phyloP scores from a whole-genome alignment of 2,797 vertebrate species.

The Tokudaia tokunoshimensis region DNA sequence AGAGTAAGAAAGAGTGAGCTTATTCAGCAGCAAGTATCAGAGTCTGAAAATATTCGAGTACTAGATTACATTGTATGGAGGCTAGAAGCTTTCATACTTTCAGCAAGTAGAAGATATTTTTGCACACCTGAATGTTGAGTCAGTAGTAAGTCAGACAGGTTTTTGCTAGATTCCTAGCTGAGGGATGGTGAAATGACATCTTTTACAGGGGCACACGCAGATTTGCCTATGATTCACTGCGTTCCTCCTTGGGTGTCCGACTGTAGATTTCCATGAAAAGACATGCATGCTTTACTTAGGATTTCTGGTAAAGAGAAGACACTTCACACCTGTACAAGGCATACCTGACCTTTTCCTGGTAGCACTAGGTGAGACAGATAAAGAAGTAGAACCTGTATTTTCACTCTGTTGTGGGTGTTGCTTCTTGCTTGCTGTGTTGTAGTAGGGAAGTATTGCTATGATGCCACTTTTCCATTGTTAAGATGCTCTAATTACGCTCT shows the following conservation, averaged over 20 bases:
- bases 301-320: background rate
- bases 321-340: rapidly evolving
- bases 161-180: background rate
- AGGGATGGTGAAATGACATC: background rate
- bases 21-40: background rate
- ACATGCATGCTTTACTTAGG: background rate
- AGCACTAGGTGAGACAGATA: background rate
- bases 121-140: background rate
- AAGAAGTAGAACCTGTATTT: rapidly evolving
- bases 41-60: background rate
- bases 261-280: background rate
- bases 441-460: background rate
- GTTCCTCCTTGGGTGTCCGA: background rate
- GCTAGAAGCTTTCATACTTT: background rate
- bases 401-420: background rate
- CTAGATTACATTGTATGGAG: background rate
- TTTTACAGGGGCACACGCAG: background rate
- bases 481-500: background rate
- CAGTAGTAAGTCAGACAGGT: background rate
- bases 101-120: background rate
- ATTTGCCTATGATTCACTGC: no score
- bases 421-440: background rate
- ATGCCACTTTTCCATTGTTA: background rate
- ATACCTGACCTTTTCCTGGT: background rate
- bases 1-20: background rate